Evolutionary conservation across 2,113 vertebrate genomes (phyloP).

Genomic region (Cheirogaleus medius): DNA sequence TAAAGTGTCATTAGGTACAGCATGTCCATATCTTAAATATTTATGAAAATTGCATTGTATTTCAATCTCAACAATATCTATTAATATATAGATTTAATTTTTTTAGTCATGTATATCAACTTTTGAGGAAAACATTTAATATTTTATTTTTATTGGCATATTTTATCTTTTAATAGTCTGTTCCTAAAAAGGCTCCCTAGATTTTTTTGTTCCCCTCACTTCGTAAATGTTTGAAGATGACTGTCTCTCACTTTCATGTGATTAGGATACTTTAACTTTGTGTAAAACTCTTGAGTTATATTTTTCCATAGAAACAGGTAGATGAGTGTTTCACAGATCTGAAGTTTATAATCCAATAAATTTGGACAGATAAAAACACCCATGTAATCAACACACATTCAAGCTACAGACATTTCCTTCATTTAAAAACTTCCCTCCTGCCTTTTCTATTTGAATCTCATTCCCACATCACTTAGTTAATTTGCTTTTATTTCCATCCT

Average conservation of each 20-base stretch:
- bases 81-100: neutral
- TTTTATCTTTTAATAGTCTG: too few relatives aligned
- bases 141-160: neutral
- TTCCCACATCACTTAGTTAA: too few relatives aligned
- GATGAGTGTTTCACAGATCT: neutral
- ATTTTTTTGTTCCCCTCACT: neutral
- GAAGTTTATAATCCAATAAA: neutral
- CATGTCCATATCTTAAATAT: neutral
- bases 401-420: neutral
- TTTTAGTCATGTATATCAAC: neutral
- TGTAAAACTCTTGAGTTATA: neutral
- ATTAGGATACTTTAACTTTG: neutral
- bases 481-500: neutral
- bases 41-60: neutral
- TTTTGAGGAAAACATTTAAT: neutral
- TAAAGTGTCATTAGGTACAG: neutral
- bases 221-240: neutral
- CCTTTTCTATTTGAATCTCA: neutral
- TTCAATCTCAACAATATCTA: neutral
- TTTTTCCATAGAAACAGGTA: neutral
- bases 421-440: neutral
- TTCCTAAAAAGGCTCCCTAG: neutral
- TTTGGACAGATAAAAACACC: neutral
- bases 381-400: neutral
- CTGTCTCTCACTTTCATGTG: neutral